Evolutionary conservation across 2,888 invertebrate species (phyloP).

Genomic region (Lucinisca nassula): DNA sequence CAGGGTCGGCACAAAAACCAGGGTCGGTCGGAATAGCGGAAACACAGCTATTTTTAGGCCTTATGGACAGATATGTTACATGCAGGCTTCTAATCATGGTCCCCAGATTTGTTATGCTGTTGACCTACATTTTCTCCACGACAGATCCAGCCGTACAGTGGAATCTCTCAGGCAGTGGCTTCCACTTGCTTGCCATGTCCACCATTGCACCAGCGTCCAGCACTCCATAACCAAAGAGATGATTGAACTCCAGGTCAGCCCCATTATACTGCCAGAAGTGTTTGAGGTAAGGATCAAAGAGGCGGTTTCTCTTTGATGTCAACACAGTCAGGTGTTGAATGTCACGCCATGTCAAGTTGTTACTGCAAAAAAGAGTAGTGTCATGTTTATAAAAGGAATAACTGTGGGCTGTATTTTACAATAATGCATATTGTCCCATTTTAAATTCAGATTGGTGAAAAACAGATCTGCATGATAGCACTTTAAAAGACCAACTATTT

Average conservation of each 20-base stretch:
- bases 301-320: constrained; percentile 98
- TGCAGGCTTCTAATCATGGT: too few relatives aligned
- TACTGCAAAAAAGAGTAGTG: constrained; percentile 91
- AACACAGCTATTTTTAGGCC: too few relatives aligned
- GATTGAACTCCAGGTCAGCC: constrained; percentile 99
- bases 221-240: constrained; percentile 99
- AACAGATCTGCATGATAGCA: too few relatives aligned
- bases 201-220: constrained; percentile 99
- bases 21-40: too few relatives aligned
- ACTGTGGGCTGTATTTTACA: too few relatives aligned
- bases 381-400: too few relatives aligned
- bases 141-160: constrained; percentile 98
- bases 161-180: constrained; percentile 98
- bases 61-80: too few relatives aligned
- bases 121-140: constrained; percentile 89
- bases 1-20: too few relatives aligned
- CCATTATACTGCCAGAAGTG: constrained; percentile 99
- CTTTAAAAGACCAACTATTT: too few relatives aligned
- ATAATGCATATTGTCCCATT: too few relatives aligned
- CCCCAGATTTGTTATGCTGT: too few relatives aligned
- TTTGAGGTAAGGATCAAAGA: constrained; percentile 98
- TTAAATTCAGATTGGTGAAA: too few relatives aligned
- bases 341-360: constrained; percentile 98
- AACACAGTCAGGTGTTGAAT: constrained; percentile 99
- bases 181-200: constrained; percentile 97